Conservation (phyloP, 1,140 invertebrate species). For the Lepidurus couesii region DNA sequence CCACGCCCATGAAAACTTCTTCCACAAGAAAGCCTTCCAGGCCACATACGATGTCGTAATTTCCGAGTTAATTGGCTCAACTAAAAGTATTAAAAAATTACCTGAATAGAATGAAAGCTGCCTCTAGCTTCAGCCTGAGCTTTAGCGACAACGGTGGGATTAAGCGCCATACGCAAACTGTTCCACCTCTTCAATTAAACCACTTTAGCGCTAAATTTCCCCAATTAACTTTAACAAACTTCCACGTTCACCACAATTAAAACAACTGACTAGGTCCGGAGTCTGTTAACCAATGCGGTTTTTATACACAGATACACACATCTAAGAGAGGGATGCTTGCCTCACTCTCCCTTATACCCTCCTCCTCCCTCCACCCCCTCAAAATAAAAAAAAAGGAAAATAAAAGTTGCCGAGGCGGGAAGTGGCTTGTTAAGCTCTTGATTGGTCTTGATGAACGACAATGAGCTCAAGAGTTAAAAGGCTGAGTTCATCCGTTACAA, state of each 20-base stretch:
- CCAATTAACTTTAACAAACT: background rate
- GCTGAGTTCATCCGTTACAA: slow-evolving; percentile 11
- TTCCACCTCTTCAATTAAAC: slow-evolving; percentile 2
- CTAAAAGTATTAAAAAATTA: slow-evolving; percentile 25
- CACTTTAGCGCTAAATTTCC: slow-evolving; percentile 1
- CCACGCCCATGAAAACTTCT: background rate
- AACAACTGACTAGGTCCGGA: background rate
- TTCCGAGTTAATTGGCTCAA: background rate
- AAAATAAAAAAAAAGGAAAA: background rate
- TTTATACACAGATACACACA: background rate
- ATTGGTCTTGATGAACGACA: slow-evolving; percentile 22
- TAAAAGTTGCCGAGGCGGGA: background rate
- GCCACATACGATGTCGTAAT: too few species aligned
- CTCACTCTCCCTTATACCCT: background rate
- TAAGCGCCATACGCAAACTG: slow-evolving; percentile 47
- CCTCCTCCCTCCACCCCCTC: background rate
- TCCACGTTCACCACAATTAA: background rate
- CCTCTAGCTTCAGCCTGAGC: slow-evolving; percentile 45
- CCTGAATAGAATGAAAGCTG: slow-evolving; percentile 58
- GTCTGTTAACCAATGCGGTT: background rate
- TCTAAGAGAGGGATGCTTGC: background rate
- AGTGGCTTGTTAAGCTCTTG: slow-evolving; percentile 21
- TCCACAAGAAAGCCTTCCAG: background rate
- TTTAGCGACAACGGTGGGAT: slow-evolving; percentile 47
- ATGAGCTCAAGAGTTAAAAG: slow-evolving; percentile 19